Evolutionary conservation across 2,888 invertebrate genomes (phyloP).

Genomic region (Chymomyza procnemis): DNA sequence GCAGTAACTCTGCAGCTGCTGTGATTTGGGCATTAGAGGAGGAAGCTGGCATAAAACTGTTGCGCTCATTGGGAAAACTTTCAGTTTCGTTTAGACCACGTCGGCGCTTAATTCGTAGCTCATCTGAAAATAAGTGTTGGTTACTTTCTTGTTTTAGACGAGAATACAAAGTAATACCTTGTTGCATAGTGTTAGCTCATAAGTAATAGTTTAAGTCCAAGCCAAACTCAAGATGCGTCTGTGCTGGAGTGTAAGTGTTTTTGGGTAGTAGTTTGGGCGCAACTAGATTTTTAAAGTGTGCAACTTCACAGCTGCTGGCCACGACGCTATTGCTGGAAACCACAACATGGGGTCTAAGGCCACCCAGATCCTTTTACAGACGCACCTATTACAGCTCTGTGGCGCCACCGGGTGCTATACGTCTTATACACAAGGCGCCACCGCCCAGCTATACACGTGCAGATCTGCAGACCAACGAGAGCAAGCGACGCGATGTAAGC

Average conservation of each 20-base stretch:
- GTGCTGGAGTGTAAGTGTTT: slow-evolving; percentile 56
- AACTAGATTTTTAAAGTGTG: background rate
- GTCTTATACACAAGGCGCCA: slow-evolving; percentile 24
- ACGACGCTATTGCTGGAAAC: slow-evolving; percentile 40
- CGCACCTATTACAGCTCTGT: slow-evolving; percentile 62
- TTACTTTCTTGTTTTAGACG: slow-evolving; percentile 1
- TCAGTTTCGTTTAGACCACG: slow-evolving; percentile 75
- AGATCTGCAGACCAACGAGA: slow-evolving; percentile 67
- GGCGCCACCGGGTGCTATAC: slow-evolving; percentile 56
- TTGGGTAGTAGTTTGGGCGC: too few relatives aligned
- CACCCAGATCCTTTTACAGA: slow-evolving; percentile 49
- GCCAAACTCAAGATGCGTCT: slow-evolving; percentile 43
- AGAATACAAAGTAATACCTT: slow-evolving; percentile 9
- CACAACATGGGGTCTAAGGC: slow-evolving; percentile 33
- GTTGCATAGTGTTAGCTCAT: background rate
- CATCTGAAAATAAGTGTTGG: background rate
- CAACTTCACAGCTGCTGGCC: slow-evolving; percentile 49
- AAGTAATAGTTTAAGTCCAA: background rate
- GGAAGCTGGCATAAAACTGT: slow-evolving; percentile 77
- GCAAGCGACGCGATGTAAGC: slow-evolving; percentile 63
- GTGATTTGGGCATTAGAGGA: slow-evolving; percentile 47
- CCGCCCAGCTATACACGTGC: slow-evolving; percentile 49
- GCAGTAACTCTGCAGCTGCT: slow-evolving; percentile 8
- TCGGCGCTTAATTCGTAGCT: slow-evolving; percentile 47
- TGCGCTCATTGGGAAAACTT: slow-evolving; percentile 72